phyloP scores from a whole-genome alignment of 2,113 vertebrate genomes.

The Megaleporinus macrocephalus region DNA sequence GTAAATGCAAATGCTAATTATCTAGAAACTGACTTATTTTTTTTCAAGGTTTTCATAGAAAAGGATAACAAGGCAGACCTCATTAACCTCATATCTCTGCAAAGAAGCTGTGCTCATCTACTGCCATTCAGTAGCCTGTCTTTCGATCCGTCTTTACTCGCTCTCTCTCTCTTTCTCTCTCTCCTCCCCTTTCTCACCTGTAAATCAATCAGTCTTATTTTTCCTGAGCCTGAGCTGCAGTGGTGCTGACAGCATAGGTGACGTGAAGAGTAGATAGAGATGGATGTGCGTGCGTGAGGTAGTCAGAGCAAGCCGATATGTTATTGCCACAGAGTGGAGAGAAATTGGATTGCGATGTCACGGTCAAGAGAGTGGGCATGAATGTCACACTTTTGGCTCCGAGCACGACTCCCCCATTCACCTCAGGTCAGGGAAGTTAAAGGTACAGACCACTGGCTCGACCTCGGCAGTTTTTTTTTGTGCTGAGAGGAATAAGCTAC shows the following conservation, averaged over 20 bases:
- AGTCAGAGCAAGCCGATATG: not conserved
- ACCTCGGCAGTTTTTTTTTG: not conserved
- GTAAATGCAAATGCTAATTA: not conserved
- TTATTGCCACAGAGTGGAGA: constrained; percentile 31
- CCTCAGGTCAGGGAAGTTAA: constrained; percentile 12
- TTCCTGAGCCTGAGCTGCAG: not conserved
- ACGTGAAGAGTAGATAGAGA: not conserved
- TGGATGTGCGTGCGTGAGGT: not conserved
- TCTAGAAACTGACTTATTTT: not conserved
- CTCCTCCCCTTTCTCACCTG: not conserved
- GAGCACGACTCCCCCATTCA: not conserved
- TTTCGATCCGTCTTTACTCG: not conserved
- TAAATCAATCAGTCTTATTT: constrained; percentile 23
- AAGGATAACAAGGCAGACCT: not conserved
- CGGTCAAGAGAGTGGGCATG: constrained; percentile 10
- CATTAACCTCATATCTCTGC: not conserved
- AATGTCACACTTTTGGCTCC: not conserved
- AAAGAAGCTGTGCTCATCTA: not conserved
- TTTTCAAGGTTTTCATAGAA: not conserved
- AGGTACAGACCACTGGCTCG: not conserved
- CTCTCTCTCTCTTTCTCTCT: not conserved
- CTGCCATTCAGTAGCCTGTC: not conserved
- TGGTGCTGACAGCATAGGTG: not conserved
- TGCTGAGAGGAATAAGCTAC: not conserved
- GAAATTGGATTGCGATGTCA: constrained; percentile 28